Percentiles rank a stretch among this genome's conserved stretches.
Evolutionary conservation across 2,888 invertebrate species (phyloP).

Genomic region (Tetramorium bicarinatum): DNA sequence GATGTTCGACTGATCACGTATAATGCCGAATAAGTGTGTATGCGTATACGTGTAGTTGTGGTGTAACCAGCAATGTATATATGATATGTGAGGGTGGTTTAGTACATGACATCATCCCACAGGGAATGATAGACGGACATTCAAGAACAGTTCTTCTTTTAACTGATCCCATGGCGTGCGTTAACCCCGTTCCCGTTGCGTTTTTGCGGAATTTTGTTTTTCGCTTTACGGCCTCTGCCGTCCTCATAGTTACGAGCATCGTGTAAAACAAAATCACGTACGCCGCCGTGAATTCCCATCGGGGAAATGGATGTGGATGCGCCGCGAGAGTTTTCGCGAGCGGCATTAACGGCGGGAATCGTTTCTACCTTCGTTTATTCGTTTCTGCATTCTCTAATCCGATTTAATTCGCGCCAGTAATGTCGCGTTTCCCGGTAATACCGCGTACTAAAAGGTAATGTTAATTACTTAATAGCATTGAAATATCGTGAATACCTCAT

Average conservation of each 20-base stretch:
- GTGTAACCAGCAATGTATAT: not conserved
- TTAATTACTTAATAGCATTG: constrained; percentile 42
- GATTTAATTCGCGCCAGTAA: constrained; percentile 41
- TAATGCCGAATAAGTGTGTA: constrained; percentile 23
- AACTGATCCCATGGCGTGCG: not conserved
- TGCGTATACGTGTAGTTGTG: not conserved
- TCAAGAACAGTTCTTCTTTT: not conserved
- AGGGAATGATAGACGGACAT: constrained; percentile 44
- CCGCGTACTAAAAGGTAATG: constrained; percentile 21
- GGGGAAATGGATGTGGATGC: not conserved
- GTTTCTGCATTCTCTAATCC: constrained; percentile 5
- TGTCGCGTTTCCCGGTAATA: not conserved
- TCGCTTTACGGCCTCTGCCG: not conserved
- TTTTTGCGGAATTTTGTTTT: not conserved
- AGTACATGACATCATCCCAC: constrained; percentile 55
- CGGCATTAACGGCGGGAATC: constrained; percentile 25
- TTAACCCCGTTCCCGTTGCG: not conserved
- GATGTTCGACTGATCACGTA: constrained; percentile 46
- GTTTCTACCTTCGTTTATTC: constrained; percentile 15
- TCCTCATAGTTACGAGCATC: not conserved
- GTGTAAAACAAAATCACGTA: constrained; percentile 1
- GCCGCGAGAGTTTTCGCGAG: constrained; percentile 9
- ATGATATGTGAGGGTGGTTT: constrained; percentile 50
- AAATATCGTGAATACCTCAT: constrained; percentile 36
- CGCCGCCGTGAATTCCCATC: not conserved